phyloP scores from a whole-genome alignment of 1,140 invertebrate species.

The Zophobas atratus region DNA sequence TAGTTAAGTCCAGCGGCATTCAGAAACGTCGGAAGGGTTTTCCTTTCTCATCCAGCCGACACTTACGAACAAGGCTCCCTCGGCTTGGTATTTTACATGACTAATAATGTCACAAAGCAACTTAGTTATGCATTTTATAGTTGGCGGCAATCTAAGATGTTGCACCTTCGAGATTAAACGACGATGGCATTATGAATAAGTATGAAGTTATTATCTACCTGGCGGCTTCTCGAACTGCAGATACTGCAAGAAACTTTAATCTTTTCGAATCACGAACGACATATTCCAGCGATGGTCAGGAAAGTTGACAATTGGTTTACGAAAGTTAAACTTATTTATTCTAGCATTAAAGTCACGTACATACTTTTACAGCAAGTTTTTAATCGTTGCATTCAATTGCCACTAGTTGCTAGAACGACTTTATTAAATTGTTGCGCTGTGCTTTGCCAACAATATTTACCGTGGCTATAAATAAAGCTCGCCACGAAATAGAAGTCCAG shows the following conservation, averaged over 20 bases:
- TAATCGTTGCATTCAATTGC: conserved; percentile 50
- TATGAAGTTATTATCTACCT: conserved; percentile 50
- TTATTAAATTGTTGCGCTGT: conserved; percentile 43
- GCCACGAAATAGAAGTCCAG: conserved; percentile 26
- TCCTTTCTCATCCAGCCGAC: conserved; percentile 29
- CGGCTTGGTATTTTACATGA: conserved; percentile 44
- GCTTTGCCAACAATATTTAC: conserved; percentile 28
- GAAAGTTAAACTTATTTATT: conserved; percentile 7
- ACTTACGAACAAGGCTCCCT: conserved; percentile 11
- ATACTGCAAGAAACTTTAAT: conserved; percentile 5
- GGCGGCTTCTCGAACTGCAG: conserved; percentile 8
- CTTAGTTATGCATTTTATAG: conserved; percentile 63
- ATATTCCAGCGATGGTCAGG: neutral
- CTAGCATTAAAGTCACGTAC: conserved; percentile 48
- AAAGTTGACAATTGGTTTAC: conserved; percentile 26
- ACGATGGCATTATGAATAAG: conserved; percentile 55
- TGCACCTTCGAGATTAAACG: conserved; percentile 53
- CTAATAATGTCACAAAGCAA: conserved; percentile 56
- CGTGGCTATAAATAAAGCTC: conserved; percentile 45
- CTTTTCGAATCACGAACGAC: conserved; percentile 7
- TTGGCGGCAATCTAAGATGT: conserved; percentile 59
- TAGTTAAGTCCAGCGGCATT: conserved; percentile 59
- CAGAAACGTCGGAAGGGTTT: conserved; percentile 46
- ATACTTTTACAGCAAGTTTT: conserved; percentile 45
- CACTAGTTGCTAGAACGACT: conserved; percentile 47